Evolutionary conservation across 2,888 invertebrate species (phyloP).

Genomic region (Colletes collaris): DNA sequence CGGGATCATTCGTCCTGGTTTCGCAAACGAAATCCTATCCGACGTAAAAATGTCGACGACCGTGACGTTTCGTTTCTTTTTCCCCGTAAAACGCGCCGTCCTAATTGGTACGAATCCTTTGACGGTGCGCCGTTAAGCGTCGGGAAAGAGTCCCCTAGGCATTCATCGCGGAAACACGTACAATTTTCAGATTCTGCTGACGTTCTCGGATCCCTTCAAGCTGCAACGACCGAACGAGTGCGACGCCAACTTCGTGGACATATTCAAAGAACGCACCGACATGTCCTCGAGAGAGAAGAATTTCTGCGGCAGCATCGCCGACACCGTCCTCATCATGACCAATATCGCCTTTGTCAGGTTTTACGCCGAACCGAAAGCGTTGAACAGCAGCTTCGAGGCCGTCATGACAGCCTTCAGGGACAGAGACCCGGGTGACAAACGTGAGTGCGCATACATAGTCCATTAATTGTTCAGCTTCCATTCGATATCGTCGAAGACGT

Average conservation of each 20-base stretch:
- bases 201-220: slow-evolving; percentile 86
- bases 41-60: background rate
- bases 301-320: slow-evolving; percentile 95
- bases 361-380: slow-evolving; percentile 86
- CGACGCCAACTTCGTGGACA: slow-evolving; percentile 89
- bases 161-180: slow-evolving; percentile 20
- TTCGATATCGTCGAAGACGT: slow-evolving; percentile 9
- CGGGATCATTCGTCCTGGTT: background rate
- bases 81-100: slow-evolving; percentile 3
- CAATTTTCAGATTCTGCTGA: slow-evolving; percentile 87
- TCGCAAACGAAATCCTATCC: slow-evolving; percentile 12
- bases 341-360: slow-evolving; percentile 91
- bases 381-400: slow-evolving; percentile 88
- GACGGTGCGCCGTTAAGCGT: background rate
- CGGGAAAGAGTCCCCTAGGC: background rate
- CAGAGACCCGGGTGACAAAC: slow-evolving; percentile 83
- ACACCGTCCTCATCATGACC: slow-evolving; percentile 87
- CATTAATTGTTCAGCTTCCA: slow-evolving; percentile 44
- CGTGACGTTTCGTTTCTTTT: too few species aligned
- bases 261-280: slow-evolving; percentile 88
- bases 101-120: slow-evolving; percentile 39
- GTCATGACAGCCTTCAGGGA: slow-evolving; percentile 91
- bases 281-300: slow-evolving; percentile 86
- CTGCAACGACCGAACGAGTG: slow-evolving; percentile 91
- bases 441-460: slow-evolving; percentile 74